These are phyloP conservation scores for Galleria mellonella DNA, from an alignment of 1,140 invertebrate genomes.

Conservation along the genomic window DNA sequence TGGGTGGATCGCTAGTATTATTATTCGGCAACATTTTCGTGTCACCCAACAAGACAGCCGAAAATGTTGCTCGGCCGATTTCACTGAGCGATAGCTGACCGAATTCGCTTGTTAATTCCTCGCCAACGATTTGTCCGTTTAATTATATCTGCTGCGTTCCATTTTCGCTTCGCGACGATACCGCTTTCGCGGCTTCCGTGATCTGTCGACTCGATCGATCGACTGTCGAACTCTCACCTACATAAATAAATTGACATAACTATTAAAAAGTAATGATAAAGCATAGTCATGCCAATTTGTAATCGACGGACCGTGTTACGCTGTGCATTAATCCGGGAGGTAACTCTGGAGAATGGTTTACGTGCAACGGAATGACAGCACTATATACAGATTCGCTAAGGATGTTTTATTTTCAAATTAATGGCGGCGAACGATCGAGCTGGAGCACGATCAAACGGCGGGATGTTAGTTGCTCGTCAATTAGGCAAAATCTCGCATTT, in stretches of 20 bases:
- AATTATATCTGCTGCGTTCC: conserved; percentile 68
- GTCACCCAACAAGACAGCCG: not conserved
- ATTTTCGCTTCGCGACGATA: conserved; percentile 55
- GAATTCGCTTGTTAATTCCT: conserved; percentile 53
- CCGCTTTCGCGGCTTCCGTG: conserved; percentile 44
- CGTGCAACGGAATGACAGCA: too few relatives aligned
- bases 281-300: conserved; percentile 16
- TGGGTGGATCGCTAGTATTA: too few relatives aligned
- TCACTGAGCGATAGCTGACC: conserved; percentile 33
- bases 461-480: conserved; percentile 49
- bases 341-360: too few relatives aligned
- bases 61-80: conserved; percentile 14
- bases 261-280: not conserved
- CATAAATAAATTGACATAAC: not conserved
- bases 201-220: conserved; percentile 27
- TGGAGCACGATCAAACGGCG: conserved; percentile 46
- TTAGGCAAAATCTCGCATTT: conserved; percentile 61
- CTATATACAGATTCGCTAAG: conserved; percentile 1
- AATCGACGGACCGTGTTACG: too few relatives aligned
- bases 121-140: conserved; percentile 57
- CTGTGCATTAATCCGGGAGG: too few relatives aligned
- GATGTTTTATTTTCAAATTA: conserved; percentile 37
- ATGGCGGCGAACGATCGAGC: conserved; percentile 20
- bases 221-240: conserved; percentile 28
- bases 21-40: too few relatives aligned